Percentiles rank a stretch among this genome's conserved stretches.
Evolutionary conservation across 2,797 vertebrate genomes (phyloP).

Genomic region (Tapera naevia): DNA sequence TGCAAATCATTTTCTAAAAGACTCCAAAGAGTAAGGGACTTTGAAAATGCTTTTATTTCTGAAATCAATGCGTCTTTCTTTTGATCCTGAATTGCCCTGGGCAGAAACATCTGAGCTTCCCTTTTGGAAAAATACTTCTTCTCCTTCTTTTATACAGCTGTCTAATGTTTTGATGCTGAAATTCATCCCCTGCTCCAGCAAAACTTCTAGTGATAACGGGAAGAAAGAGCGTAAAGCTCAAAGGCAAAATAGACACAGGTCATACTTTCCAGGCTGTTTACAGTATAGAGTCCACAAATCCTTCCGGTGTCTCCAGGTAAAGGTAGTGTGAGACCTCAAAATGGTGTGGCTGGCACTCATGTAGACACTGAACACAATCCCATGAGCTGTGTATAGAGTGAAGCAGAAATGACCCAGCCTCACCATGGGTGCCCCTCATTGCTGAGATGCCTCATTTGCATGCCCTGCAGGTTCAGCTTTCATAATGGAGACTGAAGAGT

Average conservation of each 20-base stretch:
- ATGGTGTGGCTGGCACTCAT: background rate
- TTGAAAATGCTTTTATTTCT: slow-evolving; percentile 47
- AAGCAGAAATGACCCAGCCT: background rate
- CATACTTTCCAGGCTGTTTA: background rate
- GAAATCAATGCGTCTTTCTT: slow-evolving; percentile 46
- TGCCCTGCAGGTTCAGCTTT: background rate
- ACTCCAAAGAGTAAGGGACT: slow-evolving; percentile 32
- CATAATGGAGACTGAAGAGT: background rate
- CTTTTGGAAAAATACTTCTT: slow-evolving; percentile 18
- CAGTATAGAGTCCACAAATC: background rate
- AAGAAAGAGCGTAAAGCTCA: slow-evolving; percentile 36
- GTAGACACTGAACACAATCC: background rate
- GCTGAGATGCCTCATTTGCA: background rate
- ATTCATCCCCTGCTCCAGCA: slow-evolving; percentile 26
- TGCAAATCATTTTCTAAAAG: slow-evolving; percentile 57
- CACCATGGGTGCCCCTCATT: accelerated
- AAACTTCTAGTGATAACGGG: slow-evolving; percentile 13
- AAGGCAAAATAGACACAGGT: background rate
- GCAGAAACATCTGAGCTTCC: slow-evolving; percentile 54
- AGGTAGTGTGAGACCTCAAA: background rate
- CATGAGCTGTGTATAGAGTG: background rate
- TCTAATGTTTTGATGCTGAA: slow-evolving; percentile 5
- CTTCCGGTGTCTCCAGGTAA: background rate
- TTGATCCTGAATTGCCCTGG: slow-evolving; percentile 57
- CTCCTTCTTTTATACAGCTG: slow-evolving; percentile 38